These are phyloP conservation scores for Hecatera dysodea DNA, from an alignment of 2,888 invertebrate genomes.

Conservation along the genomic window DNA sequence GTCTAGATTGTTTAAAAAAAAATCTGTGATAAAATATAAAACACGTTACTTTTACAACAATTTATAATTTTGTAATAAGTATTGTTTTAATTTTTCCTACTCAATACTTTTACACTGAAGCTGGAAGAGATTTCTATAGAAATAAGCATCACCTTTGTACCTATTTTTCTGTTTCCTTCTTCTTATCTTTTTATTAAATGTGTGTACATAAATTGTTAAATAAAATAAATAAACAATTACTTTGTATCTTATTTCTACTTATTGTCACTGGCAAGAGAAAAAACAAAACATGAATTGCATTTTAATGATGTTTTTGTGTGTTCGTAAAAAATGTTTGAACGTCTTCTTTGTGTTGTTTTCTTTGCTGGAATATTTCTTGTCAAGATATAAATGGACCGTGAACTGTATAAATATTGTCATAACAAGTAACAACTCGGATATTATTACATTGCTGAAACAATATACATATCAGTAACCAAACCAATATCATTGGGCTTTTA, in stretches of 20 bases:
- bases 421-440: slow-evolving; percentile 37
- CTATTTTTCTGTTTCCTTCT: too few relatives aligned
- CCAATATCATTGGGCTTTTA: slow-evolving; percentile 41
- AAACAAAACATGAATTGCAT: slow-evolving; percentile 48
- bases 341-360: slow-evolving; percentile 33
- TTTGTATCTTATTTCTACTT: slow-evolving; percentile 8
- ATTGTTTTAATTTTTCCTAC: too few relatives aligned
- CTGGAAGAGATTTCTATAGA: too few relatives aligned
- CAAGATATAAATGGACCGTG: slow-evolving; percentile 43
- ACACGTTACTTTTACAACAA: background rate
- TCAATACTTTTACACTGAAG: too few relatives aligned
- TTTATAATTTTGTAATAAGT: too few relatives aligned
- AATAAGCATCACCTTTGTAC: too few relatives aligned
- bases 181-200: too few relatives aligned
- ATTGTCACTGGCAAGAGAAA: slow-evolving; percentile 29
- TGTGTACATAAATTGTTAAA: too few relatives aligned
- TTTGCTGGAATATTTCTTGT: slow-evolving; percentile 38
- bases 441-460: slow-evolving; percentile 45
- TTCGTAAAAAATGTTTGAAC: slow-evolving; percentile 15
- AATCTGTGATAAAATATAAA: background rate
- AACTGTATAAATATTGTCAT: slow-evolving; percentile 55
- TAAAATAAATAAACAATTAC: slow-evolving; percentile 26
- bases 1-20: background rate
- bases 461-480: slow-evolving; percentile 25
- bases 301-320: slow-evolving; percentile 42